Conservation (phyloP, 2,888 invertebrate species). For the Conus canariensis region DNA sequence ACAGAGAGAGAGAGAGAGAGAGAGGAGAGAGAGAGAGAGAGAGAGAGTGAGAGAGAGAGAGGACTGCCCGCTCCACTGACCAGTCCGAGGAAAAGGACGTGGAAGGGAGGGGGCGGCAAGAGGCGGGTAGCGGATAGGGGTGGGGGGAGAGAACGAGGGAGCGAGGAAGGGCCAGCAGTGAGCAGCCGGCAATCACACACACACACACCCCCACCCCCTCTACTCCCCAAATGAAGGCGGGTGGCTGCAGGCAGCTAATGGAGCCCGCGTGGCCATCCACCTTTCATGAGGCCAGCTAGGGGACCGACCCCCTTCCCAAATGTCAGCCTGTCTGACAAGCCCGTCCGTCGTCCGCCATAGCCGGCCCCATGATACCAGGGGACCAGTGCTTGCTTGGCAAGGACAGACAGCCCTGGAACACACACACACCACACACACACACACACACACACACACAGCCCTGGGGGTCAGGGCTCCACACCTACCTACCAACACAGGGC, state of each 20-base stretch:
- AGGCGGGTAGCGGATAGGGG: not conserved
- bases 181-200: not conserved
- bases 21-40: not conserved
- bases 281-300: not conserved
- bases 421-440: too few species aligned
- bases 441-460: too few species aligned
- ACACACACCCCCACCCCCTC: not conserved
- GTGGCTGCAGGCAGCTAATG: constrained; percentile 1
- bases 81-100: too few species aligned
- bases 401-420: too few species aligned
- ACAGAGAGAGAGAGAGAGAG: not conserved
- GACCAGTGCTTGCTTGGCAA: too few species aligned
- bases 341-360: too few species aligned
- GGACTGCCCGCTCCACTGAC: too few species aligned
- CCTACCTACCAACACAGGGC: too few species aligned
- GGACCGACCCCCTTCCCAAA: not conserved
- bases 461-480: too few species aligned
- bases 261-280: not conserved
- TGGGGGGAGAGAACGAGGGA: not conserved
- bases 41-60: not conserved
- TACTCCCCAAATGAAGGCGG: not conserved
- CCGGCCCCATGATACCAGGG: too few species aligned
- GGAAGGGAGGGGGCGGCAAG: too few species aligned
- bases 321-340: not conserved
- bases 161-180: not conserved